phyloP scores from a whole-genome alignment of 2,797 vertebrate species.

The Paratrypauchen microcephalus region DNA sequence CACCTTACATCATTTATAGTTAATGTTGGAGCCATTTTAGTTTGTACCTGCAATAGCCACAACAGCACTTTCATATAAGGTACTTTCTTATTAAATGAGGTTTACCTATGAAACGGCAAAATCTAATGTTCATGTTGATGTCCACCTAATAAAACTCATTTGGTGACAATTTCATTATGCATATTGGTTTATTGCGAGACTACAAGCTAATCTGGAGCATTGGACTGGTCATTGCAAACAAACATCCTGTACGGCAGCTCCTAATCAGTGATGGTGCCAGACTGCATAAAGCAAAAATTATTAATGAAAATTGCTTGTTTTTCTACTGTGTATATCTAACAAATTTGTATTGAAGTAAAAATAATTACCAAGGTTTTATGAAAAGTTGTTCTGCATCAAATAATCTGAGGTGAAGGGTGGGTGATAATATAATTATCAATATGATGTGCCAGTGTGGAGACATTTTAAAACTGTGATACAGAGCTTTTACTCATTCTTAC shows the following conservation, averaged over 20 bases:
- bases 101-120: neutral
- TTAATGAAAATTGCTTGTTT: neutral
- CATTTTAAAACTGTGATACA: neutral
- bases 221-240: neutral
- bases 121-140: too few species aligned
- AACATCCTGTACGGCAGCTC: neutral
- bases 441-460: neutral
- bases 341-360: neutral
- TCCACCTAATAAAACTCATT: neutral
- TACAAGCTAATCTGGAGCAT: neutral
- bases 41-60: neutral
- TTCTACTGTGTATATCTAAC: neutral
- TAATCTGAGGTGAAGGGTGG: neutral
- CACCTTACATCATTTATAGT: neutral
- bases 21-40: neutral
- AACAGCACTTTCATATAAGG: neutral
- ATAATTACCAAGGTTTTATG: neutral
- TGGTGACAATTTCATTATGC: neutral
- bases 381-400: neutral
- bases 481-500: neutral
- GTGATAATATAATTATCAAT: too few species aligned
- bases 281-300: neutral
- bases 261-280: neutral
- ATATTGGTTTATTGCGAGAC: neutral
- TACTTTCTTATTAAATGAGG: neutral